A percentile compares a stretch with the other conserved stretches of the same genome.
These are phyloP conservation scores for Pedetes capensis DNA, from an alignment of 2,113 vertebrate species.

Conservation along the genomic window DNA sequence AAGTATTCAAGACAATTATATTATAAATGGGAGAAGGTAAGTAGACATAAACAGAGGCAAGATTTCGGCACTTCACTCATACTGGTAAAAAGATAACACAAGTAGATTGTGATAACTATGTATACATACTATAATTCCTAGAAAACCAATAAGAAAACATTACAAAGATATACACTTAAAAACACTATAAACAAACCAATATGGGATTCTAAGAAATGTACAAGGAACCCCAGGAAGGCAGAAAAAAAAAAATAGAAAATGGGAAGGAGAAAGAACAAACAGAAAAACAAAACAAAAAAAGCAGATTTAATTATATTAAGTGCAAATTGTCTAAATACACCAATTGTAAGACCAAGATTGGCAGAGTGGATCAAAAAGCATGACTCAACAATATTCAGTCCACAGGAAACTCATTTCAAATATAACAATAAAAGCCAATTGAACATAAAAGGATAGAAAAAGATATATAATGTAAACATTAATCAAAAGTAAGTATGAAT, in stretches of 20 bases:
- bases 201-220: background rate
- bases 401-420: conserved; percentile 1
- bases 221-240: background rate
- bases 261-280: no score
- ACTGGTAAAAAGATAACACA: background rate
- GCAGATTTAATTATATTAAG: background rate
- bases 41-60: background rate
- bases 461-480: background rate
- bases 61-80: background rate
- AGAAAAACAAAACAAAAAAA: background rate
- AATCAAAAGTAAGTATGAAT: background rate
- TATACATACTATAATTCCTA: background rate
- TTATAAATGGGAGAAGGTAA: background rate
- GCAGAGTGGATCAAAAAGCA: no score
- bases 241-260: background rate
- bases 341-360: no score
- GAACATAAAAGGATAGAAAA: background rate
- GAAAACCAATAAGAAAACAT: background rate
- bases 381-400: no score
- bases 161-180: background rate
- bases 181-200: background rate
- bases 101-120: background rate
- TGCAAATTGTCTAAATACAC: no score
- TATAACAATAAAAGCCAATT: background rate
- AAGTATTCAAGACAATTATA: background rate